Evolutionary conservation across 2,888 invertebrate species (phyloP).

Genomic region (Brachyopa scutellaris): DNA sequence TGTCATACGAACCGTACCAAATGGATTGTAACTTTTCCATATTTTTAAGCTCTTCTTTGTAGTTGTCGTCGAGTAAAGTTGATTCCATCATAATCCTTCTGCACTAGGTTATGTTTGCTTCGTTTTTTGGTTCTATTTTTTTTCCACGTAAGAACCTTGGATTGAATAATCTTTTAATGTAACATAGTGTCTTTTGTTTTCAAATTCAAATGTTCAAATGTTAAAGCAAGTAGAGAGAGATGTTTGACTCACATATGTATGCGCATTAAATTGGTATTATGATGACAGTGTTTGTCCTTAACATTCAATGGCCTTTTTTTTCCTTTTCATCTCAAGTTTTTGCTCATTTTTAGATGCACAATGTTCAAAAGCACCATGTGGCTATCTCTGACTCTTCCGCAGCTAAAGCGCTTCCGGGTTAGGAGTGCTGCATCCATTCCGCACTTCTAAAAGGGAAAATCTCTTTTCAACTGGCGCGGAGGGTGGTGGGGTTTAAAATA

Average conservation of each 20-base stretch:
- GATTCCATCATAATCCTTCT: neutral
- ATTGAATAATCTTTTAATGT: constrained; percentile 13
- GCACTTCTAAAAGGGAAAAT: neutral
- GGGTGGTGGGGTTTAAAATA: neutral
- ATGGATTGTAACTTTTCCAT: too few relatives aligned
- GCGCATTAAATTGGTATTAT: constrained; percentile 45
- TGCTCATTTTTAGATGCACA: constrained; percentile 10
- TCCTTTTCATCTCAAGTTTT: constrained; percentile 5
- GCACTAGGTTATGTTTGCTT: neutral
- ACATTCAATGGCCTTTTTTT: neutral
- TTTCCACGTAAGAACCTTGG: neutral
- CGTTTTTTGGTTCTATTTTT: neutral
- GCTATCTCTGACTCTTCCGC: constrained; percentile 22
- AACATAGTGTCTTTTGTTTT: neutral
- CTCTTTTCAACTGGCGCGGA: neutral
- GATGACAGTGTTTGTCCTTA: constrained; percentile 19
- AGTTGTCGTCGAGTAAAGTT: neutral
- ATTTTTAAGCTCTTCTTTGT: neutral
- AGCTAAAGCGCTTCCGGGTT: constrained; percentile 14
- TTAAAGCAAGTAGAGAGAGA: constrained; percentile 10
- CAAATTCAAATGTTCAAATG: constrained; percentile 3
- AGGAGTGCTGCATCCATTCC: neutral
- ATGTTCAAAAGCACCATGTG: constrained; percentile 27
- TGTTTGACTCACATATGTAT: constrained; percentile 8
- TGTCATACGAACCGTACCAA: too few relatives aligned